Evolutionary conservation across 2,113 vertebrate genomes (phyloP), one percentile per base, ranked within the genome.

Genomic region (Otocyon megalotis): DNA sequence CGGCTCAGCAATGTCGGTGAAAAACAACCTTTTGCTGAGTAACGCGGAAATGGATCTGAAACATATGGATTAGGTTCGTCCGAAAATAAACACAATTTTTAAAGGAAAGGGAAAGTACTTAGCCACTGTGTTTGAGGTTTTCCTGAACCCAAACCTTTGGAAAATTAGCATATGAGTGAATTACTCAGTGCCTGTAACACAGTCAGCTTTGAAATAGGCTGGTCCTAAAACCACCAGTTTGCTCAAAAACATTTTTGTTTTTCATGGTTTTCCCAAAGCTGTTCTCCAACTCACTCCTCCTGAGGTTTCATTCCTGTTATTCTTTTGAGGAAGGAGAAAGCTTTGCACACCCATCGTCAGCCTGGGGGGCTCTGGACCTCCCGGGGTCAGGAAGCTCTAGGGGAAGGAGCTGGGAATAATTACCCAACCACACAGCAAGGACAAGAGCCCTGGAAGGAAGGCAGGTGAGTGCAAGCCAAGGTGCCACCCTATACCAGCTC

Each of bases 21-120:
- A 84, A 87, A 81, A 93, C 63, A 92, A 60, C 48, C 28, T 96
- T 97, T 67, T 96, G 98, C 97, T 98, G 97, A 97, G 94, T 96
- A 94, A 97, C 60, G 8, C 81, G 88, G 80, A 98, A 97, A 97
- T 71, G 72, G 81, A 96, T 81, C 94, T 81, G 80, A 95, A 87
- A 80, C 92, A 90, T 92, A 96, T 94, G 97, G 96, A 97, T 97
- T 96, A 87, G 93, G 93, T 97, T 96, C 83, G 90, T 94, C 95
- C 56, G 28, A 84, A 98, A 96, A 95, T 93, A 97, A 98, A 95
- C 94, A 96, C 1, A 4, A 48, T 16, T 97, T 96, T 90, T 43
- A 89, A 96, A 95, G 92, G 96, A 82, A 94, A 97, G 97, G 96
- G 96, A 97, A 97, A 98, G 93, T 95, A 94, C 97, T 97, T 94